phyloP scores from a whole-genome alignment of 2,888 invertebrate species.

The Ophioninae sp. region DNA sequence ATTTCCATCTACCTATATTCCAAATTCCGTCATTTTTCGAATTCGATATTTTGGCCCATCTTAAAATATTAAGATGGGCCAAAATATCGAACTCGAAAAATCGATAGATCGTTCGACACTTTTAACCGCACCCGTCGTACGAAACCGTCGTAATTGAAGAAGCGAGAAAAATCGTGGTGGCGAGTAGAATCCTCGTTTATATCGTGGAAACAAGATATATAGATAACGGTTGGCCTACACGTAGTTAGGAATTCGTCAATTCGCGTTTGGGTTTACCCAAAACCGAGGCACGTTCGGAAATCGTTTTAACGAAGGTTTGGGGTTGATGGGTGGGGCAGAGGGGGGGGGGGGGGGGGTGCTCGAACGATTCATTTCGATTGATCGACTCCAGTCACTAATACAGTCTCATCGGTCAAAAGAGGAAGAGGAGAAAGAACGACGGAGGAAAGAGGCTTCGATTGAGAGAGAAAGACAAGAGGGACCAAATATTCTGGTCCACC shows the following conservation, averaged over 20 bases:
- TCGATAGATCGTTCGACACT: too few relatives aligned
- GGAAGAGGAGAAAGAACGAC: conserved; percentile 27
- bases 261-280: too few relatives aligned
- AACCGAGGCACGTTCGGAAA: too few relatives aligned
- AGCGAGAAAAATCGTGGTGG: conserved; percentile 43
- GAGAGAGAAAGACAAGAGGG: conserved; percentile 22
- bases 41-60: too few relatives aligned
- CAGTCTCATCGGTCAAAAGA: conserved; percentile 31
- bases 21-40: too few relatives aligned
- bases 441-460: conserved; percentile 11
- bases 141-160: conserved; percentile 28
- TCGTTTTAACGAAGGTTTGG: too few relatives aligned
- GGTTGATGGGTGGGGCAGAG: too few relatives aligned
- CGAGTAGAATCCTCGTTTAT: neutral
- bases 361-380: conserved; percentile 61
- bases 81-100: too few relatives aligned
- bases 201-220: conserved; percentile 15
- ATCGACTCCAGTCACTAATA: conserved; percentile 56
- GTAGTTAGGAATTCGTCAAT: conserved; percentile 60
- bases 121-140: too few relatives aligned
- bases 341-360: conserved; percentile 57
- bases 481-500: conserved; percentile 57
- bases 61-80: too few relatives aligned
- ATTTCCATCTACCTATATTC: too few relatives aligned
- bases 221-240: conserved; percentile 20